Percentiles rank a stretch among this genome's conserved stretches.
phyloP scores from a whole-genome alignment of 1,140 invertebrate species.

The Wasmannia auropunctata region DNA sequence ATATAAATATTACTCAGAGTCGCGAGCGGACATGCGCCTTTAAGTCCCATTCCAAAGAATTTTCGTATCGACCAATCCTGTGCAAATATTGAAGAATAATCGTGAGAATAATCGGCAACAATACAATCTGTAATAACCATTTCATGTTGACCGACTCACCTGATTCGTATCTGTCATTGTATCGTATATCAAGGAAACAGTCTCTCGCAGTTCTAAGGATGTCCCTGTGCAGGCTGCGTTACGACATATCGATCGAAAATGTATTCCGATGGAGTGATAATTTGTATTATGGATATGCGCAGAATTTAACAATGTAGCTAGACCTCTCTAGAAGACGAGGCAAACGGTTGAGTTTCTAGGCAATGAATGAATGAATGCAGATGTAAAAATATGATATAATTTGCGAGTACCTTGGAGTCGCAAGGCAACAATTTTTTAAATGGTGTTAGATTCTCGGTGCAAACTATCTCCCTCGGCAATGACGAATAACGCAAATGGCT shows the following conservation, averaged over 20 bases:
- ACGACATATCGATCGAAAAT: constrained; percentile 92
- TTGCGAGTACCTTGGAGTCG: constrained; percentile 88
- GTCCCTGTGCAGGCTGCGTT: constrained; percentile 88
- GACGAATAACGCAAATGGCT: constrained; percentile 92
- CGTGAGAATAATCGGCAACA: neutral
- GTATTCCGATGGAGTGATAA: constrained; percentile 96
- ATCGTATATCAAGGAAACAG: constrained; percentile 95
- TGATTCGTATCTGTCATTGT: constrained; percentile 82
- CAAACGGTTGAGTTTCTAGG: neutral
- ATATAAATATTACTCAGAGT: constrained; percentile 92
- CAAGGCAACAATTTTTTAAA: constrained; percentile 99
- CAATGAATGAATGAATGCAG: neutral
- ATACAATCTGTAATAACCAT: neutral
- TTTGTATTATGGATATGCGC: constrained; percentile 96
- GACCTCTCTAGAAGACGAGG: constrained; percentile 88
- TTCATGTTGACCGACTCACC: constrained; percentile 66
- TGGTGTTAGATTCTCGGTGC: constrained; percentile 99
- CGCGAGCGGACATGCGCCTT: constrained; percentile 92
- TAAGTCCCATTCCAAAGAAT: constrained; percentile 94
- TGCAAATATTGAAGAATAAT: neutral
- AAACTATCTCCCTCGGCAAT: constrained; percentile 97
- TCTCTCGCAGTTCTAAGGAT: constrained; percentile 92
- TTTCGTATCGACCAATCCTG: constrained; percentile 94
- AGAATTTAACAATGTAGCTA: constrained; percentile 95
- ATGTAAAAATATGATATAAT: neutral